Percentiles rank a stretch among this genome's conserved stretches.
These are phyloP conservation scores for Bimastos eiseni DNA, from an alignment of 2,888 invertebrate species.

Conservation along the genomic window DNA sequence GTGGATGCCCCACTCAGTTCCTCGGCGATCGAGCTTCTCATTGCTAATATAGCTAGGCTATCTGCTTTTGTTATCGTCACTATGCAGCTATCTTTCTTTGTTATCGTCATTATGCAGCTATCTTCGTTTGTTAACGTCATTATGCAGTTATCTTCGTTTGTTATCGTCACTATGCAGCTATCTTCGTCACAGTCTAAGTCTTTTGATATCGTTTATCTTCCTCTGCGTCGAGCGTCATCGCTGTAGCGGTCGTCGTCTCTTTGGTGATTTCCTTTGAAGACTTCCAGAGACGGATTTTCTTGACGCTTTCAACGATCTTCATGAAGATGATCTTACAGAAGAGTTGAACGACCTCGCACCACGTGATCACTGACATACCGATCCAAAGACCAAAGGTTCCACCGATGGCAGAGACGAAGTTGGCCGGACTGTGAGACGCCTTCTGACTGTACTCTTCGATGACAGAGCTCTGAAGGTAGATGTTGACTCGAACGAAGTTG, in stretches of 20 bases:
- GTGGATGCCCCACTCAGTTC: too few species aligned
- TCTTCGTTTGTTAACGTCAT: neutral
- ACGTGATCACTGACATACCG: constrained; percentile 37
- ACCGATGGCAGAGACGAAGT: constrained; percentile 35
- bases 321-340: constrained; percentile 9
- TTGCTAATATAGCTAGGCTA: too few species aligned
- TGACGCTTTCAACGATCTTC: constrained; percentile 16
- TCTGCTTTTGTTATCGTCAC: too few species aligned
- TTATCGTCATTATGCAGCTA: neutral
- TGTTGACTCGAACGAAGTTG: constrained; percentile 37
- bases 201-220: neutral
- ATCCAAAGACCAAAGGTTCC: constrained; percentile 39
- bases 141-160: neutral
- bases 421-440: constrained; percentile 26
- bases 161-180: neutral
- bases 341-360: constrained; percentile 37
- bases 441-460: constrained; percentile 31
- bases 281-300: neutral
- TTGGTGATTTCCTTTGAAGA: neutral
- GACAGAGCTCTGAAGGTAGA: constrained; percentile 28
- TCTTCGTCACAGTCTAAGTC: neutral
- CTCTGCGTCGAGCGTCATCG: neutral
- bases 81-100: too few species aligned
- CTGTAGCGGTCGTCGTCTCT: neutral
- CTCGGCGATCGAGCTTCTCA: too few species aligned